These are phyloP conservation scores for Amblyraja radiata DNA, from an alignment of 2,797 vertebrate genomes.

Conservation along the genomic window DNA sequence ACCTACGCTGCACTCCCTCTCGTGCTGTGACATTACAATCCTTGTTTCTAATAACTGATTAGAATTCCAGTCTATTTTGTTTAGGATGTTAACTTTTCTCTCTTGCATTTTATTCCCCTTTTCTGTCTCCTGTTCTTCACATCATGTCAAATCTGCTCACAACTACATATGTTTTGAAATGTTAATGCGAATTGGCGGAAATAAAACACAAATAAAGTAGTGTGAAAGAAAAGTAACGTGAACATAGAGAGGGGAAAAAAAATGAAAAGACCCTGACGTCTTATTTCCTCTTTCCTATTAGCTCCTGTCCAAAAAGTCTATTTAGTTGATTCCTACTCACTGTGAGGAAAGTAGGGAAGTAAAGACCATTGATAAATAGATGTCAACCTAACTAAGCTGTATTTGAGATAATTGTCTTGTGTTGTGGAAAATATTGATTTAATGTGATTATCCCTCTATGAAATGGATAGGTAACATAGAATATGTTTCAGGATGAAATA, in stretches of 20 bases:
- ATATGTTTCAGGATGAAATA: neutral
- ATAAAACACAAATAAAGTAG: neutral
- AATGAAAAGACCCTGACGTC: neutral
- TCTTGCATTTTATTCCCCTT: neutral
- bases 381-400: neutral
- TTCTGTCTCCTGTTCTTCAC: neutral
- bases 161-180: neutral
- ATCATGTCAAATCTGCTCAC: neutral
- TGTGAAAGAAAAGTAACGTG: neutral
- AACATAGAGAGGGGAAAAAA: neutral
- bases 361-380: neutral
- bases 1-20: too few relatives aligned
- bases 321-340: neutral
- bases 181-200: neutral
- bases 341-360: neutral
- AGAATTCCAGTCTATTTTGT: neutral
- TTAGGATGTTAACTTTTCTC: neutral
- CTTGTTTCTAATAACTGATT: neutral
- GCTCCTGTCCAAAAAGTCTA: neutral
- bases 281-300: neutral
- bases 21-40: neutral
- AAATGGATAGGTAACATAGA: neutral
- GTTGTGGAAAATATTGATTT: neutral
- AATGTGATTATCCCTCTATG: neutral
- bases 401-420: neutral